A percentile compares a stretch with the other conserved stretches of the same genome.
Evolutionary conservation across 1,140 invertebrate species (phyloP).

Genomic region (Calliopsis andreniformis): DNA sequence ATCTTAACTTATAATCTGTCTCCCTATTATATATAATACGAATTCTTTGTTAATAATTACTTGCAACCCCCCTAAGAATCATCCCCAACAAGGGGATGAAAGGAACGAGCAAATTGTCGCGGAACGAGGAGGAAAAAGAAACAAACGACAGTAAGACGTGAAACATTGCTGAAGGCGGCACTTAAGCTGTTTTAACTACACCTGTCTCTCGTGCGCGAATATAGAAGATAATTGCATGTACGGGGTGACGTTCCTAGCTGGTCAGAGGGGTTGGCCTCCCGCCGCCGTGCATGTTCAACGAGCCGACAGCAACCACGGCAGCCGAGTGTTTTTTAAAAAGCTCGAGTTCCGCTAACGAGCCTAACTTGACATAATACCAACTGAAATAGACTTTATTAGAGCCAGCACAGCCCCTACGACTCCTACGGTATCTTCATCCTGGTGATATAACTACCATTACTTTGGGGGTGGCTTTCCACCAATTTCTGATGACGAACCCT

Average conservation of each 20-base stretch:
- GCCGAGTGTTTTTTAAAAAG: slow-evolving; percentile 77
- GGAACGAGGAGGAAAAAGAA: background rate
- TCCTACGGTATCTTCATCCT: slow-evolving; percentile 7
- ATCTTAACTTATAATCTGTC: no score
- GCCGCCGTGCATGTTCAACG: slow-evolving; percentile 77
- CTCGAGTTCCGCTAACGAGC: slow-evolving; percentile 79
- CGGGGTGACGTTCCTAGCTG: slow-evolving; percentile 41
- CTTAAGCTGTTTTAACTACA: slow-evolving; percentile 44
- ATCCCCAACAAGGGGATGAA: background rate
- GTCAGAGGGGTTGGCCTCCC: slow-evolving; percentile 58
- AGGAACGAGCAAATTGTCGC: slow-evolving; percentile 13
- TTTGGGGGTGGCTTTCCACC: background rate
- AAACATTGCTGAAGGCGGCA: slow-evolving; percentile 42
- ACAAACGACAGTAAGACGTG: slow-evolving; percentile 49
- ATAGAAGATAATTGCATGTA: slow-evolving; percentile 66
- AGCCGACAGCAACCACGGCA: slow-evolving; percentile 74
- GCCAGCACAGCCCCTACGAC: slow-evolving; percentile 53
- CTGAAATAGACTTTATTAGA: slow-evolving; percentile 80
- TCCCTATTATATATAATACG: no score
- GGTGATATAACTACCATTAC: background rate
- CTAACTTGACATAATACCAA: slow-evolving; percentile 81
- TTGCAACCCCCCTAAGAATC: no score
- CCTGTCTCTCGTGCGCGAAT: slow-evolving; percentile 38
- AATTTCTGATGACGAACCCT: background rate
- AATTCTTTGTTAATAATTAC: no score